Conservation (phyloP, 30 jellyfish, hydroid and myxozoan genomes). For the Turritopsis rubra region DNA sequence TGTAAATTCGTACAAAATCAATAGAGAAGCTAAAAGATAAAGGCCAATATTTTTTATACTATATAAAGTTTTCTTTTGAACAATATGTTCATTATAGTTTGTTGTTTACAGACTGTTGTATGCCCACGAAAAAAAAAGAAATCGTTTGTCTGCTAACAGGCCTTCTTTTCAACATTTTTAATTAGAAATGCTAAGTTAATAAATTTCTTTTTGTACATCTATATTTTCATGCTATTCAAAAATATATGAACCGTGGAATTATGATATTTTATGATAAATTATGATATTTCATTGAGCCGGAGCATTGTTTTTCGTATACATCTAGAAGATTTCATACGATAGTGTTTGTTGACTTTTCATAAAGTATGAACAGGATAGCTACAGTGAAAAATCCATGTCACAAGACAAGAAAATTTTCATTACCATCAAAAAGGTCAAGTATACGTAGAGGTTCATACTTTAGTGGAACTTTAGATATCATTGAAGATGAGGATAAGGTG, state of each 20-base stretch:
- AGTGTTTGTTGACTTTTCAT: neutral
- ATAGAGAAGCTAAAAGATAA: neutral
- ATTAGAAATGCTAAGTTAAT: neutral
- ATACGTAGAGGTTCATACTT: conserved; percentile 12
- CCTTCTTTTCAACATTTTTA: neutral
- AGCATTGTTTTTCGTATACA: neutral
- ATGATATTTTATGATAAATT: neutral
- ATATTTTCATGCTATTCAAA: neutral
- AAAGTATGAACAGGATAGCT: neutral
- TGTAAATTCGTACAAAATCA: neutral
- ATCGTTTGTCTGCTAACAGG: neutral
- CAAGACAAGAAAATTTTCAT: conserved; percentile 6
- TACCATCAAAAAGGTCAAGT: neutral
- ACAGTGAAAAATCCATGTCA: neutral
- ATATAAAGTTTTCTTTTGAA: too few species aligned
- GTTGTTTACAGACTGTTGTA: neutral
- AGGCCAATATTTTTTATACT: neutral
- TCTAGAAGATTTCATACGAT: neutral
- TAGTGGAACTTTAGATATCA: neutral
- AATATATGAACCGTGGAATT: neutral
- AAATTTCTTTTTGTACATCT: neutral
- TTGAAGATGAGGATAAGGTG: neutral
- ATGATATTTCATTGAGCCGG: neutral
- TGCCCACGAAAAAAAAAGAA: neutral
- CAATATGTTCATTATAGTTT: neutral